Percentiles rank a stretch among this genome's conserved stretches.
Evolutionary conservation across 2,888 invertebrate species (phyloP).

Genomic region (Anthrax anthrax): DNA sequence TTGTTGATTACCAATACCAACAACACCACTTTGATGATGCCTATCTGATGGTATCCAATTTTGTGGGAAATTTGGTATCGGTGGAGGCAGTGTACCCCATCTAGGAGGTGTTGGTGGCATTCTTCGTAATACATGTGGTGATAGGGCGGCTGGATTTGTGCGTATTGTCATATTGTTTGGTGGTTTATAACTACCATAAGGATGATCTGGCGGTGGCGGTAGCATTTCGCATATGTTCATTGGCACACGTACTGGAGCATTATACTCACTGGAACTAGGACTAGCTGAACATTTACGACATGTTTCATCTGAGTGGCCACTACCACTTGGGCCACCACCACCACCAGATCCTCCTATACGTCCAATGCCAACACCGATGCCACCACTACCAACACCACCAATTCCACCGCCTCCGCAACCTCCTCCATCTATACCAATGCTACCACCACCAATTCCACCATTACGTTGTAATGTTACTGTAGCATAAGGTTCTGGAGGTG

Average conservation of each 20-base stretch:
- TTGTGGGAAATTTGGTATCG: constrained; percentile 21
- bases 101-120: constrained; percentile 16
- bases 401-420: constrained; percentile 14
- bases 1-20: constrained; percentile 8
- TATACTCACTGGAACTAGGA: constrained; percentile 42
- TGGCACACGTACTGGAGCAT: constrained; percentile 29
- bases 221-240: constrained; percentile 52
- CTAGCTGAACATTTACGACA: constrained; percentile 40
- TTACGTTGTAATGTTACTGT: constrained; percentile 19
- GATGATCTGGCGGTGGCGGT: constrained; percentile 41
- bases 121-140: constrained; percentile 18
- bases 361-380: background rate
- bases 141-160: constrained; percentile 20
- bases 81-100: constrained; percentile 18
- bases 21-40: background rate
- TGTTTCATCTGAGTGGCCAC: constrained; percentile 40
- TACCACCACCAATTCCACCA: constrained; percentile 17
- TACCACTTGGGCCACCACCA: constrained; percentile 23
- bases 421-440: constrained; percentile 23
- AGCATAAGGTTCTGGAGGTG: constrained; percentile 21
- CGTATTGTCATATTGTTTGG: constrained; percentile 21
- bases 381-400: constrained; percentile 25
- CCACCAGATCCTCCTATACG: constrained; percentile 1
- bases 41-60: constrained; percentile 14
- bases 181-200: constrained; percentile 17